Conservation (phyloP, 2,797 vertebrate genomes). For the Pseudochaenichthys georgianus region DNA sequence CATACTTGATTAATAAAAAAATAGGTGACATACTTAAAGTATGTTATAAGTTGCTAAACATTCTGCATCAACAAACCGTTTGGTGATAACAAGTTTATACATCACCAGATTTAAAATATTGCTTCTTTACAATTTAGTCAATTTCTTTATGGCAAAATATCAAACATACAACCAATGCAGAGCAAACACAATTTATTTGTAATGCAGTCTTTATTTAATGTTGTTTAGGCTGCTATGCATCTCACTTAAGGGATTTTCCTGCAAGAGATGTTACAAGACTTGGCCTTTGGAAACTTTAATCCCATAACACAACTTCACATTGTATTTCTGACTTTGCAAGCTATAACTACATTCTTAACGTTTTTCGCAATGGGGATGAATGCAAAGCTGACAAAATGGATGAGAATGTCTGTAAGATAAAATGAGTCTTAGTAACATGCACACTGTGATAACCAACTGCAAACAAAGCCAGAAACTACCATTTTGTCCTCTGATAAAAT, state of each 20-base stretch:
- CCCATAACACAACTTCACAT: too few relatives aligned
- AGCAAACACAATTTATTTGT: not conserved
- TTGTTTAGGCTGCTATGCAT: not conserved
- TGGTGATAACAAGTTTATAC: not conserved
- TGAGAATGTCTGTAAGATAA: not conserved
- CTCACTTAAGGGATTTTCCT: not conserved
- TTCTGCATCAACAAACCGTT: not conserved
- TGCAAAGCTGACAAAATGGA: too few relatives aligned
- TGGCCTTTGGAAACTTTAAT: not conserved
- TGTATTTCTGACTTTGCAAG: too few relatives aligned
- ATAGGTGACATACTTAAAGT: not conserved
- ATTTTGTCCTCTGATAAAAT: conserved; percentile 5
- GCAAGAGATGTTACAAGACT: not conserved
- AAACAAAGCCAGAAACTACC: conserved; percentile 14
- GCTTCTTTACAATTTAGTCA: not conserved
- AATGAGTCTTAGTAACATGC: not conserved
- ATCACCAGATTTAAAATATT: not conserved
- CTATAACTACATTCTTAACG: too few relatives aligned
- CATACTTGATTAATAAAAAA: not conserved
- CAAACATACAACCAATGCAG: not conserved
- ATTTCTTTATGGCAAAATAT: not conserved
- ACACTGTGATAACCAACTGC: not conserved
- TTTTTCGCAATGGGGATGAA: too few relatives aligned
- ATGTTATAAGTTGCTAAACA: not conserved
- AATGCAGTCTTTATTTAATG: not conserved